These are phyloP conservation scores for Crenuchus spilurus DNA, from an alignment of 2,797 vertebrate species.

Conservation along the genomic window DNA sequence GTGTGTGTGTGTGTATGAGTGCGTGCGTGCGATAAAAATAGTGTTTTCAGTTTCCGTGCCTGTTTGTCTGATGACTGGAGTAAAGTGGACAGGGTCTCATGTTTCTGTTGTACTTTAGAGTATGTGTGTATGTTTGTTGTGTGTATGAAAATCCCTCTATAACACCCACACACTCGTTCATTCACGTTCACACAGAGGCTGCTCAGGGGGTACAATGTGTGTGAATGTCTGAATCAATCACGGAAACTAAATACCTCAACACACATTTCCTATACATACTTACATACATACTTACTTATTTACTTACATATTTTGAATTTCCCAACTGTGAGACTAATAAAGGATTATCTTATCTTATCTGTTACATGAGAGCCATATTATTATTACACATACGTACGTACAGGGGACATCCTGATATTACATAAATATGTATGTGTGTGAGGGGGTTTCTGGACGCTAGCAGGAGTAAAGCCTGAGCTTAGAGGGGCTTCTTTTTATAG, in stretches of 20 bases:
- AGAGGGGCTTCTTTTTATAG: slow-evolving; percentile 59
- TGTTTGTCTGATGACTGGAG: slow-evolving; percentile 8
- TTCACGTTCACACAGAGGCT: slow-evolving; percentile 4
- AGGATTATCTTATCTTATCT: too few relatives aligned
- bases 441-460: slow-evolving; percentile 13
- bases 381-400: too few relatives aligned
- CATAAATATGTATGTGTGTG: neutral
- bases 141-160: neutral
- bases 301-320: too few relatives aligned
- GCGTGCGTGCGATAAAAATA: slow-evolving; percentile 13
- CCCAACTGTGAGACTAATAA: too few relatives aligned
- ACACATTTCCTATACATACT: too few relatives aligned
- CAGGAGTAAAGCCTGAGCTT: slow-evolving; percentile 43
- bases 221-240: slow-evolving; percentile 13
- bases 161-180: slow-evolving; percentile 21
- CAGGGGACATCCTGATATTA: too few relatives aligned
- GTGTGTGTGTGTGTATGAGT: slow-evolving; percentile 1
- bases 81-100: slow-evolving; percentile 14
- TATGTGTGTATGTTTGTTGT: slow-evolving; percentile 3
- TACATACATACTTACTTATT: too few relatives aligned
- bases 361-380: too few relatives aligned
- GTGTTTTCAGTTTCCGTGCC: neutral
- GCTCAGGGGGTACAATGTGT: slow-evolving; percentile 6
- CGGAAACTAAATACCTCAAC: neutral
- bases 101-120: neutral